Conservation (phyloP, 53 echinoderm and acorn worm genomes). For the Mesocentrotus franciscanus region DNA sequence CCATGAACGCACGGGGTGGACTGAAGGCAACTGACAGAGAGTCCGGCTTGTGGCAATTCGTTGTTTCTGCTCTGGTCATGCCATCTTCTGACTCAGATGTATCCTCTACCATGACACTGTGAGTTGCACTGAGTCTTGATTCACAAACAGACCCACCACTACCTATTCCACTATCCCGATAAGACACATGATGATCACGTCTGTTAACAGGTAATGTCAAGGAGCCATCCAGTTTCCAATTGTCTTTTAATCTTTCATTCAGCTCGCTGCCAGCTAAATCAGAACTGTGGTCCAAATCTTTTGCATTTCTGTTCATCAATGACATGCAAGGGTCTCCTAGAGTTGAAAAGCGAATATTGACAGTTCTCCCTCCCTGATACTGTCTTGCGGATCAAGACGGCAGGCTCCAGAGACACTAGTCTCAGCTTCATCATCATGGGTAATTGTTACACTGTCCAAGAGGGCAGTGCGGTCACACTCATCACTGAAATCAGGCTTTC, state of each 20-base stretch:
- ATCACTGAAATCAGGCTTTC: constrained; percentile 2
- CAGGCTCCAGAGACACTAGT: neutral
- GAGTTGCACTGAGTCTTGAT: constrained; percentile 1
- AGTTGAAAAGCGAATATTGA: neutral
- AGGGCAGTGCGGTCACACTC: constrained; percentile 37
- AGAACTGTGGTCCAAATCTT: neutral
- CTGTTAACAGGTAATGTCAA: neutral
- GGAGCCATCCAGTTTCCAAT: neutral
- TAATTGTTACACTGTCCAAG: constrained; percentile 23
- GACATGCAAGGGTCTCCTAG: neutral
- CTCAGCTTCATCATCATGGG: constrained; percentile 6
- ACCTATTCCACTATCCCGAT: constrained; percentile 55
- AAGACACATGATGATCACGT: constrained; percentile 1
- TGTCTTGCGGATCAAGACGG: neutral
- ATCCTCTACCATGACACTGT: neutral
- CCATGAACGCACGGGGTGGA: neutral
- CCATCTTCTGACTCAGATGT: neutral
- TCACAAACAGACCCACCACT: constrained; percentile 38
- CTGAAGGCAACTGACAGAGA: neutral
- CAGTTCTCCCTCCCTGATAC: neutral
- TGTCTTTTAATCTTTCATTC: constrained; percentile 46
- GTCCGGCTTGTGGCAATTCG: constrained; percentile 23
- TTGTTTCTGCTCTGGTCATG: neutral
- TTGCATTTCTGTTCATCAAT: neutral
- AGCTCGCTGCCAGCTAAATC: neutral